Conservation (phyloP, 2,888 invertebrate genomes). For the Hemaris fuciformis region DNA sequence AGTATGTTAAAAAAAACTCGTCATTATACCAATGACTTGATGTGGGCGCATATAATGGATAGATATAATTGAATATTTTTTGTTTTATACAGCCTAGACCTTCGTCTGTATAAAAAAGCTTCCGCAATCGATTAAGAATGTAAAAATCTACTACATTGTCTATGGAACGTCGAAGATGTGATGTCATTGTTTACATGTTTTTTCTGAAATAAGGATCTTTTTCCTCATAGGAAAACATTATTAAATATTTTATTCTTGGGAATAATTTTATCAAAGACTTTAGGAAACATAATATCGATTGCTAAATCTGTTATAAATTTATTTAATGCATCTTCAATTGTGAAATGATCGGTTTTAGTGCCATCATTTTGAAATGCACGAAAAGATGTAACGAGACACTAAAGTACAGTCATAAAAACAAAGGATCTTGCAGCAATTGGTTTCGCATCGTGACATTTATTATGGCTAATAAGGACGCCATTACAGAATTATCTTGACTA, state of each 20-base stretch:
- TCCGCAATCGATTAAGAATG: conserved; percentile 12
- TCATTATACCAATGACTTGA: conserved; percentile 11
- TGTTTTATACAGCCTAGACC: conserved; percentile 18
- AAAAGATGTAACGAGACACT: not conserved
- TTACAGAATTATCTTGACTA: conserved; percentile 13
- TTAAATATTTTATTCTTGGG: not conserved
- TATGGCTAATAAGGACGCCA: conserved; percentile 10
- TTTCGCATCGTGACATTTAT: conserved; percentile 15
- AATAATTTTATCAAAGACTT: not conserved
- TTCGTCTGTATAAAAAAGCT: conserved; percentile 12
- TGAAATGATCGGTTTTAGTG: no score
- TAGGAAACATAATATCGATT: not conserved
- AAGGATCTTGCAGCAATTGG: conserved; percentile 5
- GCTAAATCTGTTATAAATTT: not conserved
- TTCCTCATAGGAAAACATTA: not conserved
- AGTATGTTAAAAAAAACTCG: not conserved
- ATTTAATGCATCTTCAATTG: no score
- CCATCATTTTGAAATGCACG: not conserved
- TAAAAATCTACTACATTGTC: conserved; percentile 9
- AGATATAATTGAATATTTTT: conserved; percentile 23
- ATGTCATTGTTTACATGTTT: not conserved
- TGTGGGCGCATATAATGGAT: conserved; percentile 16
- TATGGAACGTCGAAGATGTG: not conserved
- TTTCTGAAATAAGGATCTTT: not conserved
- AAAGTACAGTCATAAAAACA: conserved; percentile 1